Base-by-base conservation (phyloP, 2,888 invertebrate species). In the Smittia aterrima region DNA sequence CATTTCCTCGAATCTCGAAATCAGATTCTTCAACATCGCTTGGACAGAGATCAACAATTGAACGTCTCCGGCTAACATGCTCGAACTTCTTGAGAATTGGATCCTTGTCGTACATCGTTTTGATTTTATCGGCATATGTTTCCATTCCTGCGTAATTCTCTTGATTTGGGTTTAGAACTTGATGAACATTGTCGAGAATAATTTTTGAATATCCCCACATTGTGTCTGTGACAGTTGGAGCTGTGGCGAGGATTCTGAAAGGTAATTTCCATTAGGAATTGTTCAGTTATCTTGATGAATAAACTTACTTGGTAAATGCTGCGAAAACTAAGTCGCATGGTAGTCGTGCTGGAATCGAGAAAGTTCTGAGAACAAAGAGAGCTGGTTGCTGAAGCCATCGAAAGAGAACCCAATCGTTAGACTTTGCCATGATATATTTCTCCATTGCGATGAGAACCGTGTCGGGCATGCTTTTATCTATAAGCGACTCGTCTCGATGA, bases 381-480 rank as follows among this genome's bases (percentile, higher is more conserved):
- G 93, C 92, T 77, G 89, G 87, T 79, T 92, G 92, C 78, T 92
- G 89, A 77, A 96, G 84, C 93, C 95, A 96, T 83, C 94, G 95
- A 74, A 94, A 86, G 25, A 97, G 83, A 7, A 11, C 13, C 1
- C 96, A 96, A 80, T 90, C 92, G 83, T 97, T 96, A 0, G 96
- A 94, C 0, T 93, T 89, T 80, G 96, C 94, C 20, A 58, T 58
- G 77, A 96, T 95, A 0, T 95, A 96, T 80, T 94, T 93, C 85
- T 96, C 95, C 82, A 97, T 92, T 79, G 94, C 91, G 78, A 90
- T 91, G 83, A 94, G 87, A 78, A 97, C 94, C 0, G 92, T 92
- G 80, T 95, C 95, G 9, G 96, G 96, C 77, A 97, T 88, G 80
- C 92, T 92, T 76, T 93, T 95, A 27, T 91, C 88, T 76, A 94